A percentile compares a stretch with the other conserved stretches of the same genome.
These are phyloP conservation scores for Pelobates cultripes DNA, from an alignment of 2,797 vertebrate genomes.

Conservation along the genomic window DNA sequence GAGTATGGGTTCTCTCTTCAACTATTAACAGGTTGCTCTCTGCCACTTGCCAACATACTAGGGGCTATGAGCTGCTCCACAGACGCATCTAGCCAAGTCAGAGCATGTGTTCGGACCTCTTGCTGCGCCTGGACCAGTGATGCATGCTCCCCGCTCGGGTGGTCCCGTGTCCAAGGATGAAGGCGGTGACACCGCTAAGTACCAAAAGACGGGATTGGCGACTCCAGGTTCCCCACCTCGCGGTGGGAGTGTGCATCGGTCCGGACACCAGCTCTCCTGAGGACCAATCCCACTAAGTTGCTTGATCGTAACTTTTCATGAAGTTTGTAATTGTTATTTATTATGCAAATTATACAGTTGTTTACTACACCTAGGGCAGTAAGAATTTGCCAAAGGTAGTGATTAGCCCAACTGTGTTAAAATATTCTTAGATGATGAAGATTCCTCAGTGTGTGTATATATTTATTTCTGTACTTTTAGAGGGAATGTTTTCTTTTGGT, in stretches of 20 bases:
- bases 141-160: constrained; percentile 87
- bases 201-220: constrained; percentile 85
- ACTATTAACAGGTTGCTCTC: constrained; percentile 77
- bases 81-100: constrained; percentile 82
- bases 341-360: too few relatives aligned
- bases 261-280: constrained; percentile 65
- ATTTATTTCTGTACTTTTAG: too few relatives aligned
- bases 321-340: neutral
- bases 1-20: constrained; percentile 80
- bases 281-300: constrained; percentile 51
- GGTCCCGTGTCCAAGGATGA: constrained; percentile 79
- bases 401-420: too few relatives aligned
- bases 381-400: too few relatives aligned
- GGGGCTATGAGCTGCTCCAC: constrained; percentile 50
- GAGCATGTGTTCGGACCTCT: constrained; percentile 80
- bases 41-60: constrained; percentile 62
- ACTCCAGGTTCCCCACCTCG: constrained; percentile 83
- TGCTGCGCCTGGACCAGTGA: constrained; percentile 83
- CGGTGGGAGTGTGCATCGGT: constrained; percentile 87
- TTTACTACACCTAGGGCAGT: too few relatives aligned
- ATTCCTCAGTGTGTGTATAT: too few relatives aligned
- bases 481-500: too few relatives aligned
- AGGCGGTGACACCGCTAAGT: constrained; percentile 84
- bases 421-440: too few relatives aligned
- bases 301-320: neutral